phyloP scores from a whole-genome alignment of 2,113 vertebrate species.

The Circaetus cinerascens region DNA sequence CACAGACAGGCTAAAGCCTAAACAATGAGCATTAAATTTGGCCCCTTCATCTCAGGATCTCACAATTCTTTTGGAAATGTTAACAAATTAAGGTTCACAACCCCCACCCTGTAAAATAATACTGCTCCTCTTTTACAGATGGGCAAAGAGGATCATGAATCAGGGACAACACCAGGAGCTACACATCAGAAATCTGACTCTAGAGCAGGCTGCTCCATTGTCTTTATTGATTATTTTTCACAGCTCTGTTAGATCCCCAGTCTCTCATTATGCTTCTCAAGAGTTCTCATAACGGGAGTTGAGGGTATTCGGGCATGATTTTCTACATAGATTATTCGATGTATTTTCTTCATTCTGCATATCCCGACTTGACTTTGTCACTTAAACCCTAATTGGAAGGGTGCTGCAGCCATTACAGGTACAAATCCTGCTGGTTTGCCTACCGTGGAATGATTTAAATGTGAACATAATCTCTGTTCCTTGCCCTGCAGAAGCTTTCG shows the following conservation, averaged over 20 bases:
- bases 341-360: conserved; percentile 8
- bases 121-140: background rate
- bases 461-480: conserved; percentile 19
- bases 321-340: background rate
- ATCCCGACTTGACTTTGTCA: conserved; percentile 25
- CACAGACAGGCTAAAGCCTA: conserved; percentile 20
- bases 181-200: background rate
- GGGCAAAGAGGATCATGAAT: background rate
- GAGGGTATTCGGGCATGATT: background rate
- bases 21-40: conserved; percentile 46
- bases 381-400: conserved; percentile 11
- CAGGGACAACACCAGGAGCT: background rate
- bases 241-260: background rate
- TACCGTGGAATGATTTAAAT: conserved; percentile 27
- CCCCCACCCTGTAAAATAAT: background rate
- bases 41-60: conserved; percentile 28
- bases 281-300: background rate
- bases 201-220: background rate
- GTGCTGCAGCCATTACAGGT: background rate
- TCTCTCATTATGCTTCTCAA: background rate
- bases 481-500: conserved; percentile 53
- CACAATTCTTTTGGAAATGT: conserved; percentile 54
- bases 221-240: background rate
- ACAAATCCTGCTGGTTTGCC: conserved; percentile 5
- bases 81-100: conserved; percentile 33